Evolutionary conservation across 2,888 invertebrate species (phyloP), one percentile per base, ranked within the genome.

Genomic region (Blera fallax): DNA sequence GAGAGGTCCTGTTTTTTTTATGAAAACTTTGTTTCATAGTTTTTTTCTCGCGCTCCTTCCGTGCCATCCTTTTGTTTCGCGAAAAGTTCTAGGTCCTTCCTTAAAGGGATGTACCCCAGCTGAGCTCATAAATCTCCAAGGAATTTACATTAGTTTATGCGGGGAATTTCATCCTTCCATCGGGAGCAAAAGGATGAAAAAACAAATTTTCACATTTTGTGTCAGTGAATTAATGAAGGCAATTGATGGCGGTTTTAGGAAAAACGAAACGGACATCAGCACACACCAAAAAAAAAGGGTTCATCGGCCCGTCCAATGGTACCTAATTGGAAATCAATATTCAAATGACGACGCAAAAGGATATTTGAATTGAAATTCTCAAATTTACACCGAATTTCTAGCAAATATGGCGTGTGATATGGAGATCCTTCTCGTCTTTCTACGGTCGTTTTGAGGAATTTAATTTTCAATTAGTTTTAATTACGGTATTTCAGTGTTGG

Each of bases 261-360:
- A 27, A 24, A 16, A n/a, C 27, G 2, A 14, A 27, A 24, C 11
- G n/a, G 10, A 11, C 11, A 37, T n/a, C n/a, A n/a, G n/a, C n/a
- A n/a, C n/a, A 3, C 27, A 10, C 6, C 3, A 27, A 10, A 18
- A 21, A 52, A 29, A 43, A 48, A 48, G 70, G 70, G 70, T 70
- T 70, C 70, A 24, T n/a, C 21, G 45, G 14, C 45, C 45, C 29
- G 45, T 60, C 37, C 48, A 50, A 24, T 72, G 14, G 18, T 50
- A n/a, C n/a, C n/a, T n/a, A 60, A 72, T 72, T 72, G 40, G 1
- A 60, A 72, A 72, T 72, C 72, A 60, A 72, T 72, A 60, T 60
- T 72, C 50, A 48, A 18, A 60, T n/a, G 37, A 70, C 18, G 37
- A 70, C 45, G 32, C 37, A 54, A 69, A 40, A 40, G 52, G 54